Evolutionary conservation across 2,888 invertebrate species (phyloP).

Genomic region (Rotaria socialis): DNA sequence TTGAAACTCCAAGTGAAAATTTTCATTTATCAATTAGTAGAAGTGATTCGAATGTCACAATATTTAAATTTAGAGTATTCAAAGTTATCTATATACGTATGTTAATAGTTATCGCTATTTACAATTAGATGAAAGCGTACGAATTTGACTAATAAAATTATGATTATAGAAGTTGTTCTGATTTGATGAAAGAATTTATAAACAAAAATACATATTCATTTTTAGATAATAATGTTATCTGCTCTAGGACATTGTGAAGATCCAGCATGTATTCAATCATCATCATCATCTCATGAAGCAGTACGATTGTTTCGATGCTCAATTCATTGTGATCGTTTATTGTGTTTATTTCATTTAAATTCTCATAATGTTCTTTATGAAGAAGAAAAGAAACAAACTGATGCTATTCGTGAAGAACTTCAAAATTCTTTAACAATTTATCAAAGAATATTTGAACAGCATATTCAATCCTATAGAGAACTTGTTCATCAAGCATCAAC

Average conservation of each 20-base stretch:
- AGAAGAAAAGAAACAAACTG: background rate
- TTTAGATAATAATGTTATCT: background rate
- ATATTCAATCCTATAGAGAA: background rate
- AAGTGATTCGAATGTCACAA: no score
- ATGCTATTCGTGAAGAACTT: background rate
- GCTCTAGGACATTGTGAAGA: background rate
- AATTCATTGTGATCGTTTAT: constrained; percentile 21
- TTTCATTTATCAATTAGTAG: no score
- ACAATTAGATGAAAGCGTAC: no score
- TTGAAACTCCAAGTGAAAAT: no score
- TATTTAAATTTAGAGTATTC: no score
- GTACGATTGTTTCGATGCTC: constrained; percentile 4
- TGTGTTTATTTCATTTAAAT: background rate
- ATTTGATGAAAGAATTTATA: no score
- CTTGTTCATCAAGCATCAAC: background rate
- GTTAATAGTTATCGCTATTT: no score
- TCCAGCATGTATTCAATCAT: background rate
- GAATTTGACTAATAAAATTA: no score
- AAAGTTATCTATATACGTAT: no score
- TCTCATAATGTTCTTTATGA: background rate
- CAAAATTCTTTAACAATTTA: background rate
- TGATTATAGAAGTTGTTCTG: no score
- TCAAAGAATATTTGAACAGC: background rate
- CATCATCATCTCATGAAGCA: background rate
- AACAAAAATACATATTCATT: no score